Evolutionary conservation across 2,113 vertebrate genomes (phyloP).

Genomic region (Pachycephala philippinensis): DNA sequence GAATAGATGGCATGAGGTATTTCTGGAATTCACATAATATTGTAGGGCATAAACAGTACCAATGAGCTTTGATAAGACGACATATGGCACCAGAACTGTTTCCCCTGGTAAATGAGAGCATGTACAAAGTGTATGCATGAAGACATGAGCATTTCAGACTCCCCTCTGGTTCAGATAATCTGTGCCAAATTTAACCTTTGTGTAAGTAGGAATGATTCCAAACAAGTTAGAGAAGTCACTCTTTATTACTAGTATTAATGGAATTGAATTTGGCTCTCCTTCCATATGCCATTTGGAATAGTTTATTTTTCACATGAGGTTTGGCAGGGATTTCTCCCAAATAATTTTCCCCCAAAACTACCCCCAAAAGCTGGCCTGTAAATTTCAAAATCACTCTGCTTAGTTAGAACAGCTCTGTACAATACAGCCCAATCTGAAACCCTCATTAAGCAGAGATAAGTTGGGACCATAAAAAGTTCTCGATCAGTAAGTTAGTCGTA

Average conservation of each 20-base stretch:
- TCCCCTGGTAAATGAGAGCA: not conserved
- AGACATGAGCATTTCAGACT: slow-evolving; percentile 12
- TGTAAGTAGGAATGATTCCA: slow-evolving; percentile 50
- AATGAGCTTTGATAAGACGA: not conserved
- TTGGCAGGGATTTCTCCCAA: slow-evolving; percentile 38
- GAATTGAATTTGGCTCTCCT: slow-evolving; percentile 40
- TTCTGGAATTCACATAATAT: slow-evolving; percentile 7
- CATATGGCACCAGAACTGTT: slow-evolving; percentile 25
- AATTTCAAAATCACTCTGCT: not conserved
- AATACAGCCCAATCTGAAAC: not conserved
- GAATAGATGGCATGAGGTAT: not conserved
- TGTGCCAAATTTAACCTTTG: slow-evolving; percentile 32
- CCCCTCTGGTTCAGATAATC: slow-evolving; percentile 14
- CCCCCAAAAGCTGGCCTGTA: not conserved
- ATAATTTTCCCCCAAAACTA: not conserved
- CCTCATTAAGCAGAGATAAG: not conserved
- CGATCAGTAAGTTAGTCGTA: not conserved
- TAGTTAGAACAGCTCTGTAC: slow-evolving; percentile 26
- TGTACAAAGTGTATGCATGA: not conserved
- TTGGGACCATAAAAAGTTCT: not conserved
- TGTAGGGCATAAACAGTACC: not conserved
- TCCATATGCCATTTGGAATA: slow-evolving; percentile 30
- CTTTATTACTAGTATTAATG: slow-evolving; percentile 39
- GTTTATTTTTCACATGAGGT: slow-evolving; percentile 55
- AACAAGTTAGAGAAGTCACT: slow-evolving; percentile 32